A percentile compares a stretch with the other conserved stretches of the same genome.
These are phyloP conservation scores for Miltochrista miniata DNA, from an alignment of 2,888 invertebrate genomes.

Conservation along the genomic window DNA sequence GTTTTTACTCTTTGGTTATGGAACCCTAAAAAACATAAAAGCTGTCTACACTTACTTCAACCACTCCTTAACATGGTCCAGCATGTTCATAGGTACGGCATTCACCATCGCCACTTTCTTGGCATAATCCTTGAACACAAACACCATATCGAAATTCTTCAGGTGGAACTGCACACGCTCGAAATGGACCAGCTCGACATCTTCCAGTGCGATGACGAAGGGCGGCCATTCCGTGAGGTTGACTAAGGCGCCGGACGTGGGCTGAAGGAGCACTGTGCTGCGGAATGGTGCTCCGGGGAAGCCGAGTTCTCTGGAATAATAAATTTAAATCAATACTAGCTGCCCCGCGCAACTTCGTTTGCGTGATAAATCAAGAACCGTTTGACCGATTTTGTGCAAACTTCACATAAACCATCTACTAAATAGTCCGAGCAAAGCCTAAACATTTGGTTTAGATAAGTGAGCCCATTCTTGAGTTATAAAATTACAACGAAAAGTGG, in stretches of 20 bases:
- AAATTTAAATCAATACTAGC: neutral
- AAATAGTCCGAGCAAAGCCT: too few relatives aligned
- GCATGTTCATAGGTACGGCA: conserved; percentile 99
- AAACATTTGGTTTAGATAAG: too few relatives aligned
- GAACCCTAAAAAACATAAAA: too few relatives aligned
- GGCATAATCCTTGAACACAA: conserved; percentile 99
- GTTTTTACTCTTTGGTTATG: too few relatives aligned
- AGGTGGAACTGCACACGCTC: conserved; percentile 99
- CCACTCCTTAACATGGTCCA: conserved; percentile 99
- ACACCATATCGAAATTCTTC: conserved; percentile 99
- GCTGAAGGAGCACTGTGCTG: conserved; percentile 97
- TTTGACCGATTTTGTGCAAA: too few relatives aligned
- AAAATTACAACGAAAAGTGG: too few relatives aligned
- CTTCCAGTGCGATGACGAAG: conserved; percentile 98
- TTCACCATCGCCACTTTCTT: conserved; percentile 98
- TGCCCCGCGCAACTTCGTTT: too few relatives aligned
- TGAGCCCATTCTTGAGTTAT: too few relatives aligned
- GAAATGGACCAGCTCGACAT: conserved; percentile 99
- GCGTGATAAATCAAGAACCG: too few relatives aligned
- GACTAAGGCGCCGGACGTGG: conserved; percentile 98
- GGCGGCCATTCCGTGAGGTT: conserved; percentile 99
- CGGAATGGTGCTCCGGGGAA: conserved; percentile 99
- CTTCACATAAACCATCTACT: too few relatives aligned
- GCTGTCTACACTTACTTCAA: conserved; percentile 88
- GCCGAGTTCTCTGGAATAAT: conserved; percentile 90